Conservation (phyloP, 2,888 invertebrate species). For the Ectobius pallidus region DNA sequence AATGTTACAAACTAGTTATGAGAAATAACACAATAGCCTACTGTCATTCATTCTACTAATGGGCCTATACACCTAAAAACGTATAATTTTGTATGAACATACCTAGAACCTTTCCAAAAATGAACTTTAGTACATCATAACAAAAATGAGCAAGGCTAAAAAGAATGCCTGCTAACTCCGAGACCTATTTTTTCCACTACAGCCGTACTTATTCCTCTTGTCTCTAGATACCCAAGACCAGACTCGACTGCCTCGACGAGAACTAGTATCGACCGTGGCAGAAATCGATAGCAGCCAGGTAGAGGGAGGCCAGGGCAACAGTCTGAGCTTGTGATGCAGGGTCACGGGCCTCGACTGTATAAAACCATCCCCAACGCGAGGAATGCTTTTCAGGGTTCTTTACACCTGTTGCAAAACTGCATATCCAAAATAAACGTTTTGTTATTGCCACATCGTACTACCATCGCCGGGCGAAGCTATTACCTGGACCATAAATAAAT, state of each 20-base stretch:
- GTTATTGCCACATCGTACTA: too few species aligned
- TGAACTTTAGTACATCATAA: too few species aligned
- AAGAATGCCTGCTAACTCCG: background rate
- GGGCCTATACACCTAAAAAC: too few species aligned
- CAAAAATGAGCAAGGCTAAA: too few species aligned
- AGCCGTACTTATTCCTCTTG: too few species aligned
- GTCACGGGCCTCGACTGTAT: constrained; percentile 1
- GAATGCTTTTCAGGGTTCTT: background rate
- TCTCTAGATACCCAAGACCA: constrained; percentile 8
- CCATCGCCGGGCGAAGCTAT: too few species aligned
- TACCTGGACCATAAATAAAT: too few species aligned
- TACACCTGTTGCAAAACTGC: constrained; percentile 18
- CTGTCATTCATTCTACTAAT: too few species aligned
- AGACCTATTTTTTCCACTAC: background rate
- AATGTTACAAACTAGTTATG: too few species aligned
- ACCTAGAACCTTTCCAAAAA: too few species aligned
- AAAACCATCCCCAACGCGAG: constrained; percentile 1
- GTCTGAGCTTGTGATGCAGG: constrained; percentile 16
- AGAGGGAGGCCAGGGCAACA: constrained; percentile 18
- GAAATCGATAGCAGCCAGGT: constrained; percentile 33
- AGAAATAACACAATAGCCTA: too few species aligned
- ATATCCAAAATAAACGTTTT: background rate
- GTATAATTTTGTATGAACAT: too few species aligned
- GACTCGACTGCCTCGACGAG: constrained; percentile 3
- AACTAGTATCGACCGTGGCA: constrained; percentile 21